phyloP scores from a whole-genome alignment of 2,113 vertebrate genomes.

The Phyllostomus hastatus region DNA sequence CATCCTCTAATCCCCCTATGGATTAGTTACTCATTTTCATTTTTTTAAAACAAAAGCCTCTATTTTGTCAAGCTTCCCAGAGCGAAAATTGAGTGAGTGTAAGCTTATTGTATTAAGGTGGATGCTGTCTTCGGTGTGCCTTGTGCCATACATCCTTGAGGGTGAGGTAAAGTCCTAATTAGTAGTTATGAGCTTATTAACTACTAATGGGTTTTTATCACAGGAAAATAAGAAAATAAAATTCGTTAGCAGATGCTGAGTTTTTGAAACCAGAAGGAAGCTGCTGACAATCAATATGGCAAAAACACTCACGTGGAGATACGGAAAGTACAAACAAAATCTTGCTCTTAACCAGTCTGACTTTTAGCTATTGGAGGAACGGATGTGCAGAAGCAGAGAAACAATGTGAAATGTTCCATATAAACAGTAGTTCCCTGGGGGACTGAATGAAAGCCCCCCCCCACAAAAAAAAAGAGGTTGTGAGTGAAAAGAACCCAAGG shows the following conservation, averaged over 20 bases:
- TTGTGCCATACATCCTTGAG: not conserved
- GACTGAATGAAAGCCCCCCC: not conserved
- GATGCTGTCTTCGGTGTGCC: not conserved
- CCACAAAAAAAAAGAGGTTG: not conserved
- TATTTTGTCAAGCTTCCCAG: not conserved
- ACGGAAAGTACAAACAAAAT: not conserved
- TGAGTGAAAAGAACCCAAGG: not conserved
- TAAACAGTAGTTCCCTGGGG: not conserved
- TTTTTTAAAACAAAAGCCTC: not conserved
- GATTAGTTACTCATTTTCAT: not conserved
- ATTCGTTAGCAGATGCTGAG: not conserved
- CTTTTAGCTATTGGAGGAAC: not conserved
- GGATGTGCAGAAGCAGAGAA: not conserved
- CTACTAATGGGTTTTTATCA: not conserved
- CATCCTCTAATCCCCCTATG: not conserved
- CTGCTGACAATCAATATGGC: not conserved
- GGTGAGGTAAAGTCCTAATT: not conserved
- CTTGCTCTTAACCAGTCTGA: not conserved
- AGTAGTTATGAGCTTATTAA: not conserved
- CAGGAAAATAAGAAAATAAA: not conserved
- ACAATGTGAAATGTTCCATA: not conserved
- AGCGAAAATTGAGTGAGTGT: not conserved
- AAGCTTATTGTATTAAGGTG: not conserved
- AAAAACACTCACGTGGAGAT: not conserved
- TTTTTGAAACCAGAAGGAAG: constrained; percentile 27